phyloP scores from a whole-genome alignment of 2,797 vertebrate species.

The Acanthiza pusilla region DNA sequence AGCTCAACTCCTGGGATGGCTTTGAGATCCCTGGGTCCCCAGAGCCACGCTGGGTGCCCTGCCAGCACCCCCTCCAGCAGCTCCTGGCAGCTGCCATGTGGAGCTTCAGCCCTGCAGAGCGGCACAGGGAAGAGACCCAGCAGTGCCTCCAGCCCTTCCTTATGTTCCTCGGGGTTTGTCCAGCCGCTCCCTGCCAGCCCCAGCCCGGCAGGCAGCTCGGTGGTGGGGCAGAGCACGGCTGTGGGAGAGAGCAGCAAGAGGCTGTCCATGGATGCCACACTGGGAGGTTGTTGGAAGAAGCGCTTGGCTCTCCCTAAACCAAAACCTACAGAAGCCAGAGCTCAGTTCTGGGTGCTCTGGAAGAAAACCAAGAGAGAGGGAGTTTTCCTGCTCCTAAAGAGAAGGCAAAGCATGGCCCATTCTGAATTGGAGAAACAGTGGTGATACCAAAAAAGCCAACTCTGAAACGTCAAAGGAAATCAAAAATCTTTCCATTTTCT shows the following conservation, averaged over 20 bases:
- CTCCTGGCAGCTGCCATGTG: background rate
- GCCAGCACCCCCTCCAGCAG: background rate
- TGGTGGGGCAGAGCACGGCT: rapidly evolving
- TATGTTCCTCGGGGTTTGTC: background rate
- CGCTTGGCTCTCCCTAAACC: background rate
- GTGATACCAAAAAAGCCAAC: background rate
- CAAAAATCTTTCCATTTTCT: background rate
- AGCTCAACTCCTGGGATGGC: rapidly evolving
- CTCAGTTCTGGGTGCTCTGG: background rate
- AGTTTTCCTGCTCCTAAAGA: background rate
- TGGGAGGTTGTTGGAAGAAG: background rate
- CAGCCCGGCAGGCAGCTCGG: background rate
- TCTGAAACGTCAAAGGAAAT: background rate
- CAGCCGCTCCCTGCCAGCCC: background rate
- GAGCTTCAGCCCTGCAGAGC: background rate
- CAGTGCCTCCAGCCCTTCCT: background rate
- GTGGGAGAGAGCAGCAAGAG: rapidly evolving
- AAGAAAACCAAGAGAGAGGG: background rate
- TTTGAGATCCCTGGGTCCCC: rapidly evolving
- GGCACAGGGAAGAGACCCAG: background rate
- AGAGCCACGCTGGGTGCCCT: rapidly evolving
- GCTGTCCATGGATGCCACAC: rapidly evolving
- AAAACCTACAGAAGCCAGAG: background rate
- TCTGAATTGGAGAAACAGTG: rapidly evolving
- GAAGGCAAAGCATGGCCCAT: background rate